Percentiles rank a stretch among this genome's conserved stretches.
These are phyloP conservation scores for cat (Felis catus) DNA, from an alignment of 2,113 vertebrate species.

Conservation along the genomic window DNA sequence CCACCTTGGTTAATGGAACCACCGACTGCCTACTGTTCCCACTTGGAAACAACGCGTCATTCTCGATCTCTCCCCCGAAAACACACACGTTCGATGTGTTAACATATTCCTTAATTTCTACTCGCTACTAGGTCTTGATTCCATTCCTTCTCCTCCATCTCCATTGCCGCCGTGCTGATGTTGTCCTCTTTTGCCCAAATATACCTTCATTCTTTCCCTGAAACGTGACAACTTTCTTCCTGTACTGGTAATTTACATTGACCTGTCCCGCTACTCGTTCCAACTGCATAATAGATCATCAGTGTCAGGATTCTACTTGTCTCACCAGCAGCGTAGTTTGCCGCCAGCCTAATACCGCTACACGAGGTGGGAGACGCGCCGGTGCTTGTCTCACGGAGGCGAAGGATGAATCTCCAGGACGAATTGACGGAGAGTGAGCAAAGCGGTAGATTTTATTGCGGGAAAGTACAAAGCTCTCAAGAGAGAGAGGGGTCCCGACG, in stretches of 20 bases:
- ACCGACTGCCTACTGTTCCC: neutral
- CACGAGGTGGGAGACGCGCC: too few species aligned
- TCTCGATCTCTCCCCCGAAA: neutral
- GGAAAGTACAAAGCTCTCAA: too few species aligned
- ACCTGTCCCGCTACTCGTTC: neutral
- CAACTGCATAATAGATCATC: neutral
- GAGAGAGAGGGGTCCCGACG: too few species aligned
- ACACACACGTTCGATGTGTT: neutral
- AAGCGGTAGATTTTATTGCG: too few species aligned
- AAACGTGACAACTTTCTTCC: neutral
- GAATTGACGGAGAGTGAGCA: too few species aligned
- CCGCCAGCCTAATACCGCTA: neutral
- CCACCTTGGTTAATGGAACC: neutral
- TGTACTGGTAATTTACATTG: neutral
- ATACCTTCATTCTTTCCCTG: neutral
- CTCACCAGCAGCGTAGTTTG: neutral
- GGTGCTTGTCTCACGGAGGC: too few species aligned
- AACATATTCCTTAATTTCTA: neutral
- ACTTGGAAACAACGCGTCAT: neutral
- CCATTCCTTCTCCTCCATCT: neutral
- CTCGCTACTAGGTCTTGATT: neutral
- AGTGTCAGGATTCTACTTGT: neutral
- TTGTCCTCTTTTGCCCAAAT: neutral
- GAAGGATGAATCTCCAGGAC: too few species aligned
- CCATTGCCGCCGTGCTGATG: neutral